Base-by-base conservation (phyloP, 2,888 invertebrate species). In the Choristoneura rosaceana region DNA sequence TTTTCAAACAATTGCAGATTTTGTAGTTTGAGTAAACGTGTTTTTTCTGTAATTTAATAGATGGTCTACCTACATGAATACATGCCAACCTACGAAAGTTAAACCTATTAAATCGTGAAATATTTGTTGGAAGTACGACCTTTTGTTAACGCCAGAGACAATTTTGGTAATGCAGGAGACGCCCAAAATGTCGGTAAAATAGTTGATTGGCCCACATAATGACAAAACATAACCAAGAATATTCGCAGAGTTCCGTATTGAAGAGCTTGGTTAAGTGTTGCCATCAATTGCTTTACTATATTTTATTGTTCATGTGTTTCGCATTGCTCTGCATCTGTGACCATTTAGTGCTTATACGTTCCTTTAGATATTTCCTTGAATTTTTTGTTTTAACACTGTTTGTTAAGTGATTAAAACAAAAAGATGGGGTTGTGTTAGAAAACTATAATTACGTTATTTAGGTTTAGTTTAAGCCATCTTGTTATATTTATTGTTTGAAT, bases 321-420 rank as follows among this genome's bases (percentile, higher is more conserved):
- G 38, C 14, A 34, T 5, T 33, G 15, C 34, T 17, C 61, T 17
- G 43, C 33, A n/a, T 66, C 43, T 71, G 55, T 43, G 25, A 67
- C 61, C 60, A 68, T 55, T 55, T 61, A 66, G 61, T 62, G 67
- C 62, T 71, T 71, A 67, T 67, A 71, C n/a, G 34, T 71, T 62
- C 45, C 60, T 9, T 55, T 61, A 52, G 38, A 52, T 17, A 60
- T 60, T 65, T 70, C 60, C 65, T 38, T 60, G 38, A 59, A 64
- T 47, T 52, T 71, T 71, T 67, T 45, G 15, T 71, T 7, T 69
- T 58, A 47, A 45, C 43, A 17, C 45, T 61, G 12, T 71, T 58
- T 61, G 12, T 71, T 58, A 59, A 5, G 15, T 70, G 43, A 47
- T 70, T 25, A 25, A 64, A 25, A 3, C 43, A 62, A 59, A 17